Base-by-base conservation (phyloP, 2,113 vertebrate species). In the Puma concolor region DNA sequence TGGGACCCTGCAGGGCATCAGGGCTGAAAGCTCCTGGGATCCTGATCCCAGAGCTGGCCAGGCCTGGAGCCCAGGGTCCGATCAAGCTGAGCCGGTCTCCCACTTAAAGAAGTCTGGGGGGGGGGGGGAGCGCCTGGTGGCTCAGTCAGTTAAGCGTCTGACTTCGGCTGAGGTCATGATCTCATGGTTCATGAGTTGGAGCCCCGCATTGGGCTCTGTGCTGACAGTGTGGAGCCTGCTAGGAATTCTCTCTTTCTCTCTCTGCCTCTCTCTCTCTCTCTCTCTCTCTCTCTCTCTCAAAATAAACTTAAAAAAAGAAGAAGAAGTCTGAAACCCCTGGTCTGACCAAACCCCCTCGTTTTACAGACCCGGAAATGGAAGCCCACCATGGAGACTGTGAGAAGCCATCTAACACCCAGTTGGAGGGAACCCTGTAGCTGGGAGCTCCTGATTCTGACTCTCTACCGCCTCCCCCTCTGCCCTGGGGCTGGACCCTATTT, bases 351-450 rank as follows among this genome's bases (percentile, higher is more conserved):
- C 21, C 4, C 67, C 44, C 33, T 29, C 44, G 7, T 25, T 64
- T 67, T 31, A 7, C 82, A 60, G 66, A 25, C 25, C 2, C 33
- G 3, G 7, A 1, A 48, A 2, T 0, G 38, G 81, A 52, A 57
- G 57, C 76, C 1, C 41, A 27, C 13, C 7, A 27, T 29, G 0
- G 63, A 27, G 25, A 41, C 38, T 11, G 57, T 0, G 79, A 41
- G 57, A 31, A 27, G 74, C 17, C 7, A 2, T 4, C 10, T 15
- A 5, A 2, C 17, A 16, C 2, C 7, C 2, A 0, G 0, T 0
- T 25, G 0, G 21, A 38, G 41, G 52, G n/a, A 60, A 11, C 36
- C 7, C 0, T 4, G 33, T 16, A 1, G 23, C 72, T 31, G n/a
- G 54, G 63, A 5, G 29, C 17, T 11, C 67, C 50, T n/a, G 23